Conservation (phyloP, 2,797 vertebrate genomes). For the Argya squamiceps region DNA sequence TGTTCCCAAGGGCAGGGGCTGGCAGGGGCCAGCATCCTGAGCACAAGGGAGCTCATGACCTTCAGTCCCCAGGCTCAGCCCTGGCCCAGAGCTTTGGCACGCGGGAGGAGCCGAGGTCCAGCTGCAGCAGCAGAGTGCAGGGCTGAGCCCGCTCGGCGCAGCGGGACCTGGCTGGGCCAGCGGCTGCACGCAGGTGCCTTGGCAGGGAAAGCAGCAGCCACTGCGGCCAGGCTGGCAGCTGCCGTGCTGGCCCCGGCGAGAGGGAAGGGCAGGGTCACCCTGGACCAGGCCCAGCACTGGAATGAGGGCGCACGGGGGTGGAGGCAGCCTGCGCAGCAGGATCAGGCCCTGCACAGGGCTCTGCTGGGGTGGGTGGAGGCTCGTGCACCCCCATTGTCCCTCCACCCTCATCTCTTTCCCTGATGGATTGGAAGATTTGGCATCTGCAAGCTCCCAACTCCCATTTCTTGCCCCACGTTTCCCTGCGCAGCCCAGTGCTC, state of each 20-base stretch:
- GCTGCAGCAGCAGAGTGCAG: not conserved
- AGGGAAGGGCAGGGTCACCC: slow-evolving; percentile 9
- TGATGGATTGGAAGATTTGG: slow-evolving; percentile 9
- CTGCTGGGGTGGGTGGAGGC: not conserved
- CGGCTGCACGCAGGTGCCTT: slow-evolving; percentile 18
- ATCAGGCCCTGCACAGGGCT: not conserved
- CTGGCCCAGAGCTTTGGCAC: not conserved
- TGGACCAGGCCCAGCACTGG: not conserved
- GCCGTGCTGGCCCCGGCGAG: not conserved
- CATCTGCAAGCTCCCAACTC: not conserved
- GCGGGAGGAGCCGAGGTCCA: not conserved
- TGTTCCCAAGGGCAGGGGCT: not conserved
- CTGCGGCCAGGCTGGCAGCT: not conserved
- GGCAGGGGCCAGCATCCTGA: not conserved
- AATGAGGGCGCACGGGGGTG: not conserved
- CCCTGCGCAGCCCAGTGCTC: not conserved
- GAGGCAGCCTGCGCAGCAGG: not conserved
- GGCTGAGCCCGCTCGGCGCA: not conserved
- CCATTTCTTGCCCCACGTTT: slow-evolving; percentile 41
- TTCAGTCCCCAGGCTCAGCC: not conserved
- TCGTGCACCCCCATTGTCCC: fast-evolving
- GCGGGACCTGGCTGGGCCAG: not conserved
- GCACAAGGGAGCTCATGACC: not conserved
- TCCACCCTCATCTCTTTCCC: not conserved
- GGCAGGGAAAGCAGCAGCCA: not conserved